Percentiles rank a stretch among this genome's conserved stretches.
Conservation (phyloP, 2,113 vertebrate genomes). For the Marmota flaviventris region DNA sequence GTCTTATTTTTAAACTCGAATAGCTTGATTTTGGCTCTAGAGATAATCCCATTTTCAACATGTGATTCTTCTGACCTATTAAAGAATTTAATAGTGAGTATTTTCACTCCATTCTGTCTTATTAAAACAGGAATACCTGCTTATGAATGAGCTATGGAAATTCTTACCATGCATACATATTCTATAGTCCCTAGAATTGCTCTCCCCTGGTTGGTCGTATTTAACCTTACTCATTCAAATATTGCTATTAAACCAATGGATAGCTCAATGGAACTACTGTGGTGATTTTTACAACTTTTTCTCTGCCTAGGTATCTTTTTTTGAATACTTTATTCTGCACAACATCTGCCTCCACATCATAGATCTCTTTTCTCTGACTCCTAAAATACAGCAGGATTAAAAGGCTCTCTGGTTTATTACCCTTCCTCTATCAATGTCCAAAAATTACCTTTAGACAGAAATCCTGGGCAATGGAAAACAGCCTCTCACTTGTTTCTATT, state of each 20-base stretch:
- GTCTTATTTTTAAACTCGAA: not conserved
- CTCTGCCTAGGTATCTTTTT: not conserved
- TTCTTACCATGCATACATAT: not conserved
- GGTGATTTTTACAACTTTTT: not conserved
- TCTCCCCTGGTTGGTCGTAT: not conserved
- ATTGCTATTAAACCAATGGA: not conserved
- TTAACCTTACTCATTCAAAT: not conserved
- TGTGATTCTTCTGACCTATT: not conserved
- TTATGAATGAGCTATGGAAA: not conserved
- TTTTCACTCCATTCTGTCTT: not conserved
- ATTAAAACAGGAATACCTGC: not conserved
- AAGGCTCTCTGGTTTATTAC: not conserved
- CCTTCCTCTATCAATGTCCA: not conserved
- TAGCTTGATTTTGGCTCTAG: not conserved
- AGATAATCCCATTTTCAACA: not conserved
- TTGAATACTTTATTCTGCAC: not conserved
- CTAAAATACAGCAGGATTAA: not conserved
- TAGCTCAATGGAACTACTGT: not conserved
- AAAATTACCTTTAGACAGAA: not conserved
- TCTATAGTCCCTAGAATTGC: not conserved
- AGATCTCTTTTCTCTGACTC: not conserved
- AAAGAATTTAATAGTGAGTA: not conserved
- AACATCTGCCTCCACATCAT: not conserved
- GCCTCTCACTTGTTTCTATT: not conserved
- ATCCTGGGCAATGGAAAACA: not conserved